Percentiles rank a stretch among this genome's conserved stretches.
These are phyloP conservation scores for Geotrupes spiniger DNA, from an alignment of 2,888 invertebrate genomes.

Conservation along the genomic window DNA sequence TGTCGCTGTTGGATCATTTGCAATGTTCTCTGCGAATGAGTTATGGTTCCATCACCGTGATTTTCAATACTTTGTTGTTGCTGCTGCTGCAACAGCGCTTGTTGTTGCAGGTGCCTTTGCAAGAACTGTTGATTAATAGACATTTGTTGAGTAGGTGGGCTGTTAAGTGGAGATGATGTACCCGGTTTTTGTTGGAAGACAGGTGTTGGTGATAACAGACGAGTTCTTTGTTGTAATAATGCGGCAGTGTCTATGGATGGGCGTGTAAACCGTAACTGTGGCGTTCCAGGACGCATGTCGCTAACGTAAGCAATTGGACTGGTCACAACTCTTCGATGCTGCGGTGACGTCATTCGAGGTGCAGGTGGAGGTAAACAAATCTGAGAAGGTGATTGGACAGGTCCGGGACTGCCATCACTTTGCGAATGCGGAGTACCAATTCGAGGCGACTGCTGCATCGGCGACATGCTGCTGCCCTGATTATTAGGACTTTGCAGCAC, in stretches of 20 bases:
- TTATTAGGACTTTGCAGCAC: slow-evolving; percentile 54
- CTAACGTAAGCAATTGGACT: slow-evolving; percentile 52
- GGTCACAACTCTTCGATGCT: slow-evolving; percentile 57
- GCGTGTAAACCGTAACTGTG: slow-evolving; percentile 37
- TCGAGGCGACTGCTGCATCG: slow-evolving; percentile 58
- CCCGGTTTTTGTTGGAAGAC: slow-evolving; percentile 46
- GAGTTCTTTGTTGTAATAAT: slow-evolving; percentile 38
- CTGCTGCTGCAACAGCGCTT: slow-evolving; percentile 47
- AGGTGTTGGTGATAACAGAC: slow-evolving; percentile 40
- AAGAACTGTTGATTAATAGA: slow-evolving; percentile 41
- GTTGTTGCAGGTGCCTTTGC: slow-evolving; percentile 48
- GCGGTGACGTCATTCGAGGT: slow-evolving; percentile 58
- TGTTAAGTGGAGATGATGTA: slow-evolving; percentile 46
- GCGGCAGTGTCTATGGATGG: slow-evolving; percentile 37
- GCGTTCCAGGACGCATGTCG: slow-evolving; percentile 47
- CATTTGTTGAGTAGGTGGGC: slow-evolving; percentile 45
- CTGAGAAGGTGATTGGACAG: slow-evolving; percentile 52
- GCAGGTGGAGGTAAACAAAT: slow-evolving; percentile 51
- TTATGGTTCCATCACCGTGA: slow-evolving; percentile 48
- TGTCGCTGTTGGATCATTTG: slow-evolving; percentile 45
- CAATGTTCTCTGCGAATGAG: slow-evolving; percentile 45
- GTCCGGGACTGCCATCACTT: slow-evolving; percentile 59
- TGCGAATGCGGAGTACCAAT: slow-evolving; percentile 64
- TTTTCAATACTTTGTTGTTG: slow-evolving; percentile 38
- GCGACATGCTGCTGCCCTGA: slow-evolving; percentile 53